phyloP scores from a whole-genome alignment of 2,113 vertebrate genomes.

The Paraplagusia blochii region DNA sequence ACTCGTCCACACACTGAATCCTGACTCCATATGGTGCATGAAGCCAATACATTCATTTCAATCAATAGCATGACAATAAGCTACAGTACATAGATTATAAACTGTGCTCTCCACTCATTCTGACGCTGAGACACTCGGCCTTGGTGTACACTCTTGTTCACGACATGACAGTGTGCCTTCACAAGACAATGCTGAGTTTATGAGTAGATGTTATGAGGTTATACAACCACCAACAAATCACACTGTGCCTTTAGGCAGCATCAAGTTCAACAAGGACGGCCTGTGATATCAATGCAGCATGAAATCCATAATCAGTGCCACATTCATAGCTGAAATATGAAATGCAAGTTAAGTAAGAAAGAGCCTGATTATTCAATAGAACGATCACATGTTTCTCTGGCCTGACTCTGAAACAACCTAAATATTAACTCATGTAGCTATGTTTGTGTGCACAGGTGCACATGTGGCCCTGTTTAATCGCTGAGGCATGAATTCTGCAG shows the following conservation, averaged over 20 bases:
- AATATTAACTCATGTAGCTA: slow-evolving; percentile 27
- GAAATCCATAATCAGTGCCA: not conserved
- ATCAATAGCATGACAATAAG: too few relatives aligned
- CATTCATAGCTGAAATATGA: slow-evolving; percentile 3
- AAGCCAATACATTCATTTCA: too few relatives aligned
- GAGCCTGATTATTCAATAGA: too few relatives aligned
- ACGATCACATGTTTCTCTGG: slow-evolving; percentile 30
- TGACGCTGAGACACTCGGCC: slow-evolving; percentile 18
- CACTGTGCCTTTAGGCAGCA: slow-evolving; percentile 8
- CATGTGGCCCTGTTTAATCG: slow-evolving; percentile 35
- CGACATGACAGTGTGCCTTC: slow-evolving; percentile 40
- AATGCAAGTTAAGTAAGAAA: too few relatives aligned
- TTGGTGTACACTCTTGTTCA: slow-evolving; percentile 19
- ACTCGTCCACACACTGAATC: too few relatives aligned
- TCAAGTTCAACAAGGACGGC: slow-evolving; percentile 16
- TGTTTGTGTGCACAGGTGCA: slow-evolving; percentile 11
- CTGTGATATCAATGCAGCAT: slow-evolving; percentile 7
- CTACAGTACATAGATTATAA: too few relatives aligned
- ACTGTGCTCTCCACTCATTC: too few relatives aligned
- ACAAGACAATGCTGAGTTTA: slow-evolving; percentile 50
- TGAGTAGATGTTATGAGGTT: slow-evolving; percentile 41
- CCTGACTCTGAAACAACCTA: slow-evolving; percentile 33
- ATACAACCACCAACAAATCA: slow-evolving; percentile 38
- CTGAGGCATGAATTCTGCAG: slow-evolving; percentile 57
- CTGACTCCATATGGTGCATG: too few relatives aligned